phyloP scores from a whole-genome alignment of 2,113 vertebrate species.

The Struthidea cinerea region DNA sequence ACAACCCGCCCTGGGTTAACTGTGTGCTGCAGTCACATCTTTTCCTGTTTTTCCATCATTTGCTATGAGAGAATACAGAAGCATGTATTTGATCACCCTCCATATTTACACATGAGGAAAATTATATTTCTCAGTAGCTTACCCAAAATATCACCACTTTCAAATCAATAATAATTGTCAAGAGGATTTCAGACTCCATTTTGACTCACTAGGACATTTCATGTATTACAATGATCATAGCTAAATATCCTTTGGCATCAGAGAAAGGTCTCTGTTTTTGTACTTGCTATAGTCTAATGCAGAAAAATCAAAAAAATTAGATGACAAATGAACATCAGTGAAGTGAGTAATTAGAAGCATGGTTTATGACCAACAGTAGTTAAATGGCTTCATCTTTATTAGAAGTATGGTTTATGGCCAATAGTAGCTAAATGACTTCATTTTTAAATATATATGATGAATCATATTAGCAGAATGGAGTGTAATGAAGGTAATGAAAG shows the following conservation, averaged over 20 bases:
- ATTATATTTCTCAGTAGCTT: not conserved
- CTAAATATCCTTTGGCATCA: not conserved
- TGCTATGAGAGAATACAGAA: not conserved
- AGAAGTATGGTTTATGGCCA: not conserved
- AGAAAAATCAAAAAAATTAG: conserved; percentile 12
- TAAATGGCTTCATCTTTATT: conserved; percentile 25
- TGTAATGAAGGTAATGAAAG: conserved; percentile 8
- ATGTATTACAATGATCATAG: not conserved
- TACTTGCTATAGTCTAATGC: not conserved
- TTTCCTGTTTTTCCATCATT: not conserved
- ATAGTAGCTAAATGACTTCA: not conserved
- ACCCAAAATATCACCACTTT: not conserved
- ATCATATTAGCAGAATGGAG: conserved; percentile 6
- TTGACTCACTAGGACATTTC: not conserved
- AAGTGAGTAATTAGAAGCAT: conserved; percentile 26
- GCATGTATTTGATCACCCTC: not conserved
- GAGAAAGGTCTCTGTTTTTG: not conserved
- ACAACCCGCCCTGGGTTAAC: not conserved
- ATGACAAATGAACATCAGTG: not conserved
- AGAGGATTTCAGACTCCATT: not conserved
- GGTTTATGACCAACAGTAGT: conserved; percentile 3
- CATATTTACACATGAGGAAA: not conserved
- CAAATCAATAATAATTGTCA: not conserved
- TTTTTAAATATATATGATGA: conserved; percentile 37
- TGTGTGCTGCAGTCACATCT: not conserved